These are phyloP conservation scores for Polyodon spathula DNA, from an alignment of 2,113 vertebrate species.

Conservation along the genomic window DNA sequence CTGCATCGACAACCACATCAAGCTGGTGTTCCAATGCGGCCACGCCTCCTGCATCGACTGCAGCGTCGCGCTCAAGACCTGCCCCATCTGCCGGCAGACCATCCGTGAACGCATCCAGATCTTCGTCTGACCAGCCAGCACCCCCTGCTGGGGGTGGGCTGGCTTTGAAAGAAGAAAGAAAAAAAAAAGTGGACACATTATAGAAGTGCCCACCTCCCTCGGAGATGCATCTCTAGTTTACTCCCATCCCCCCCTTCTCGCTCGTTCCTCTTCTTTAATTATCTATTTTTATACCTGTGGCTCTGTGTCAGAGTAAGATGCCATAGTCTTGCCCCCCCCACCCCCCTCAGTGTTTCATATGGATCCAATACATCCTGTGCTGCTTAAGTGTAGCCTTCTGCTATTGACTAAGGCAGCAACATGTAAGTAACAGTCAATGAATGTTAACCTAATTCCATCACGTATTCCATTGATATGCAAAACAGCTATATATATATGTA, in stretches of 20 bases:
- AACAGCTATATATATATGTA: constrained; percentile 40
- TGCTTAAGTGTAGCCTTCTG: constrained; percentile 14
- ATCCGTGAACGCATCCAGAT: constrained; percentile 90
- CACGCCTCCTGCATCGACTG: constrained; percentile 92
- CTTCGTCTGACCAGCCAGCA: constrained; percentile 65
- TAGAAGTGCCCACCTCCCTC: too few relatives aligned
- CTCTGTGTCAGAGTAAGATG: constrained; percentile 30
- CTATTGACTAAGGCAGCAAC: neutral
- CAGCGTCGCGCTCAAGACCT: constrained; percentile 77
- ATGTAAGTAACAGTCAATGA: constrained; percentile 4
- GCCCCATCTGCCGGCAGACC: constrained; percentile 91
- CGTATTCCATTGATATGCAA: constrained; percentile 26
- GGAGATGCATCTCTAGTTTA: too few relatives aligned
- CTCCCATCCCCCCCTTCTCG: neutral
- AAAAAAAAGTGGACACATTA: too few relatives aligned
- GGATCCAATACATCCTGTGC: constrained; percentile 1
- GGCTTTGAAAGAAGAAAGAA: too few relatives aligned
- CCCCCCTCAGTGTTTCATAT: neutral
- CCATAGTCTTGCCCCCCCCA: neutral
- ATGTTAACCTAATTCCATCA: constrained; percentile 6
- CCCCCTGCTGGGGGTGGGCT: neutral
- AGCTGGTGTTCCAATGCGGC: constrained; percentile 94
- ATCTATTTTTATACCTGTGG: constrained; percentile 48
- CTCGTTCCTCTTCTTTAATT: constrained; percentile 33
- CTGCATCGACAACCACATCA: constrained; percentile 97